Base-by-base conservation (phyloP, 64 coral and sea anemone genomes). In the Acropora yongei region DNA sequence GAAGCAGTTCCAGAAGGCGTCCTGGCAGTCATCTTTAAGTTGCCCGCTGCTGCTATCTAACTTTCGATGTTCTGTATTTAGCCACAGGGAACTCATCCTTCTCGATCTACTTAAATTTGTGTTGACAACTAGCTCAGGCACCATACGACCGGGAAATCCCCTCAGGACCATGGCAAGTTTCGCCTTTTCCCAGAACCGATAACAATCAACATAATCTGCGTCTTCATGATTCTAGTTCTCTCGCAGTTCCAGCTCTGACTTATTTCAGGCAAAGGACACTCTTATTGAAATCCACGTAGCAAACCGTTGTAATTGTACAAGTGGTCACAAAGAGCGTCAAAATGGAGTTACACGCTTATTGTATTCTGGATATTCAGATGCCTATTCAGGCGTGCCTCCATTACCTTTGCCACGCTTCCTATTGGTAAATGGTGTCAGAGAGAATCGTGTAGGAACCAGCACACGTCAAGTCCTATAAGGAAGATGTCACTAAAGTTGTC, bases 1-100 rank as follows among this genome's bases (percentile, higher is more conserved):
- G 48, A 12, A 95, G 49, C 8, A 91, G 55, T 75, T 95, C 88
- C 18, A 92, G 1, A 17, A 95, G 57, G 8, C 89, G 9, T 96
- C 86, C 53, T 78, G 65, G 46, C 94, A 92, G 47, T 96, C 94
- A 6, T 45, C 44, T 77, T 92, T 86, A 5, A 96, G 46, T 44
- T 92, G 78, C 12, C 94, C 73, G 47, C 30, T 75, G 44, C 10
- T 53, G 2, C 72, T 44, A 8, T 63, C 80, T 1, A 84, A 53
- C 46, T 96, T 92, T 10, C 78, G 77, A 68, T 92, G 90, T 45
- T 96, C 85, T 0, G 90, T 96, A 40, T 96, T 96, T 7, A 92
- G 50, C 43, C 92, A 14, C 11, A 88, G 47, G 13, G 66, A 13
- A 40, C 79, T 65, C 77, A 55, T 89, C 40, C 90, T 57, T 10